These are phyloP conservation scores for Tipula unca DNA, from an alignment of 2,888 invertebrate species.

Conservation along the genomic window DNA sequence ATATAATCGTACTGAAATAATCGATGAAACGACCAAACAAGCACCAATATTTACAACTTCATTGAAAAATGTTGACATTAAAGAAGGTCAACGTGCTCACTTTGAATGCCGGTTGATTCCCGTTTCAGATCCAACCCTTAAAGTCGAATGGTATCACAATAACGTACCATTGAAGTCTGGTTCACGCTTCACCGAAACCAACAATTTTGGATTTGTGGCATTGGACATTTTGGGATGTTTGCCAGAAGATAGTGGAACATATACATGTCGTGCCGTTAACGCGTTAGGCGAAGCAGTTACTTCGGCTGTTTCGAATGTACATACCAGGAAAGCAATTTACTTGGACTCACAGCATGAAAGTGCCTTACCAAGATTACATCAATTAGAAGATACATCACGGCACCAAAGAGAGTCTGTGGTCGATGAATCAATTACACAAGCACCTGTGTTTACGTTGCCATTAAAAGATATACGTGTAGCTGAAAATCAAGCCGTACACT, in stretches of 20 bases:
- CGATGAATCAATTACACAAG: conserved; percentile 75
- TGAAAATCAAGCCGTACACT: conserved; percentile 88
- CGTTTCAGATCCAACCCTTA: conserved; percentile 86
- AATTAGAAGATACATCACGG: conserved; percentile 71
- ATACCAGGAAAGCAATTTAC: conserved; percentile 77
- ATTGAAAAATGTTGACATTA: conserved; percentile 82
- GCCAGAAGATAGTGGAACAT: conserved; percentile 93
- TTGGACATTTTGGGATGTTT: conserved; percentile 92
- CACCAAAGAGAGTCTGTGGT: conserved; percentile 63
- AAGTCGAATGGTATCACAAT: conserved; percentile 94
- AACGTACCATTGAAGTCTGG: conserved; percentile 84
- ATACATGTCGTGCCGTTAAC: conserved; percentile 89
- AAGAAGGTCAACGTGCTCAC: conserved; percentile 90
- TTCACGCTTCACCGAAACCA: conserved; percentile 89
- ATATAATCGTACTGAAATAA: conserved; percentile 62
- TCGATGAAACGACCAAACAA: conserved; percentile 79
- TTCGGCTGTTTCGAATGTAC: conserved; percentile 75
- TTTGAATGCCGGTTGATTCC: conserved; percentile 92
- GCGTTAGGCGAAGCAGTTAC: conserved; percentile 88
- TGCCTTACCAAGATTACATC: conserved; percentile 68
- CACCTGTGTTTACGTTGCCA: conserved; percentile 88
- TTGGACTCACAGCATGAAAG: conserved; percentile 83
- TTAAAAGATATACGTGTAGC: conserved; percentile 76
- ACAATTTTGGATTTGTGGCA: conserved; percentile 96
- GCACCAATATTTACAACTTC: conserved; percentile 91